phyloP scores from a whole-genome alignment of 2,113 vertebrate genomes.

The Cochlearius cochlearius region DNA sequence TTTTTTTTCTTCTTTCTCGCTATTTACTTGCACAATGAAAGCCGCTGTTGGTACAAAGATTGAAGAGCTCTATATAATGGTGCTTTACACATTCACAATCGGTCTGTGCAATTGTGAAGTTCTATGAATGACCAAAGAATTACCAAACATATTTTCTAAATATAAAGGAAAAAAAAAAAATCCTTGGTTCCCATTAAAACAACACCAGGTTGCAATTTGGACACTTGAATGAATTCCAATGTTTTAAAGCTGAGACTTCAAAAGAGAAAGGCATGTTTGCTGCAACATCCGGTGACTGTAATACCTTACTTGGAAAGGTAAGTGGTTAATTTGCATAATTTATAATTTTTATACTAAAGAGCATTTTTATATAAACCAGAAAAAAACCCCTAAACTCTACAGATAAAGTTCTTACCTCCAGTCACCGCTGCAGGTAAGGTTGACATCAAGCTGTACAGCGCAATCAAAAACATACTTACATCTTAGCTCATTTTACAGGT shows the following conservation, averaged over 20 bases:
- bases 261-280: conserved; percentile 83
- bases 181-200: conserved; percentile 84
- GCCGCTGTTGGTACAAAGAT: conserved; percentile 83
- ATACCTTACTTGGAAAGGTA: conserved; percentile 75
- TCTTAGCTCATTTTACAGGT: conserved; percentile 96
- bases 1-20: conserved; percentile 66
- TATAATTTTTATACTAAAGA: conserved; percentile 90
- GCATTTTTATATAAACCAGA: conserved; percentile 89
- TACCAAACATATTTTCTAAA: conserved; percentile 77
- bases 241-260: conserved; percentile 87
- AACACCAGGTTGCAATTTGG: conserved; percentile 88
- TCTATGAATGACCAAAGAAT: conserved; percentile 84
- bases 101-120: conserved; percentile 78
- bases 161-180: conserved; percentile 65
- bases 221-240: conserved; percentile 84
- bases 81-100: conserved; percentile 80
- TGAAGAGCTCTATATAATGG: conserved; percentile 78
- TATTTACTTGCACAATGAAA: conserved; percentile 81
- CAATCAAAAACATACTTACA: conserved; percentile 92
- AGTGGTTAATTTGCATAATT: conserved; percentile 91
- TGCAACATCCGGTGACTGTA: conserved; percentile 83
- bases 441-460: conserved; percentile 95
- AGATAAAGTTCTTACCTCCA: conserved; percentile 85
- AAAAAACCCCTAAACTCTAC: conserved; percentile 86
- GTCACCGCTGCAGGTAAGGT: conserved; percentile 84